Conservation (phyloP, 2,888 invertebrate species). For the Drosophila paranaensis region DNA sequence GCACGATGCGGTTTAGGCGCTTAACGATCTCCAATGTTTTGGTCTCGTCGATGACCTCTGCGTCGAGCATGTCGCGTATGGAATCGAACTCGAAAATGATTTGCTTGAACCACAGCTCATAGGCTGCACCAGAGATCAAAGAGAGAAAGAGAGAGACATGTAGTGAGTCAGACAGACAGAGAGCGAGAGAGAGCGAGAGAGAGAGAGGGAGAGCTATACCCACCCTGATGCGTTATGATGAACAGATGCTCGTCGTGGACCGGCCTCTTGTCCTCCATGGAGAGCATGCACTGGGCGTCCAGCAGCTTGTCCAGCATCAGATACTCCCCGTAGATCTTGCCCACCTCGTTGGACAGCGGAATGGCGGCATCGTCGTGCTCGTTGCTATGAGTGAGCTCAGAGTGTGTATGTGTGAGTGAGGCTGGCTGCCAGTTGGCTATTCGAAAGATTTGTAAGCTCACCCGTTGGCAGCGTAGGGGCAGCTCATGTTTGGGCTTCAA, state of each 20-base stretch:
- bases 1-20: conserved; percentile 94
- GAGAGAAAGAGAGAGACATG: not conserved
- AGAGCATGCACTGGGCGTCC: conserved; percentile 92
- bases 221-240: conserved; percentile 98
- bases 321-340: conserved; percentile 96
- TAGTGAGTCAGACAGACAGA: not conserved
- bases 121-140: conserved; percentile 87
- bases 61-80: conserved; percentile 91
- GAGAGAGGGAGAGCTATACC: not conserved
- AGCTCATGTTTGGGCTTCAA: conserved; percentile 68
- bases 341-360: conserved; percentile 89
- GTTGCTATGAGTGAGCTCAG: conserved; percentile 36
- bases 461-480: conserved; percentile 79
- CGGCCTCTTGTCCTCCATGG: conserved; percentile 89
- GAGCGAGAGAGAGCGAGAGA: not conserved
- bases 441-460: conserved; percentile 39
- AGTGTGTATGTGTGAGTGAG: conserved; percentile 1
- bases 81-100: conserved; percentile 98
- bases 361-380: conserved; percentile 80
- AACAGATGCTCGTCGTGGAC: conserved; percentile 99
- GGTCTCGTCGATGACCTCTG: conserved; percentile 92
- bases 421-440: not conserved
- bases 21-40: conserved; percentile 97
- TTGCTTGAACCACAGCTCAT: conserved; percentile 99
- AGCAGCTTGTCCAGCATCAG: conserved; percentile 95